Conservation (phyloP, 2,113 vertebrate genomes). For the Electrona antarctica region DNA sequence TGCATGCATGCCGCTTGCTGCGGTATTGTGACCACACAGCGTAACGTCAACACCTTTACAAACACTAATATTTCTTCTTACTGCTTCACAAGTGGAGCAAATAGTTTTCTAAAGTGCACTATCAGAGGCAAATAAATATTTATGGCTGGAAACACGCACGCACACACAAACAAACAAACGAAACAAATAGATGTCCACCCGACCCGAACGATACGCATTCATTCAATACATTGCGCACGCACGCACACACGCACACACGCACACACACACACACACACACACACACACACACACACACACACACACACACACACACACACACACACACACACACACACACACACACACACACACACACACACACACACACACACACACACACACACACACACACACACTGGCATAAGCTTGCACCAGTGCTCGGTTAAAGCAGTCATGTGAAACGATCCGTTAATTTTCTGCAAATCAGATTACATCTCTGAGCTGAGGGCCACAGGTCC, state of each 20-base stretch:
- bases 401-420: constrained; percentile 74
- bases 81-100: not conserved
- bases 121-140: constrained; percentile 41
- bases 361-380: constrained; percentile 22
- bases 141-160: not conserved
- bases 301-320: constrained; percentile 46
- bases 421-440: constrained; percentile 81
- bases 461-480: constrained; percentile 81
- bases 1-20: constrained; percentile 19
- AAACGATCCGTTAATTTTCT: constrained; percentile 73
- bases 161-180: not conserved
- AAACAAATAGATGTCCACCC: not conserved
- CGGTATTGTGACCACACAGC: constrained; percentile 31
- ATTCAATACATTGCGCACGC: not conserved
- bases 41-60: constrained; percentile 55
- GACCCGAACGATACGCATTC: too few relatives aligned
- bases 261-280: constrained; percentile 15
- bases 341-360: constrained; percentile 15
- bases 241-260: constrained; percentile 19
- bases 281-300: constrained; percentile 16
- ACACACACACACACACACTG: constrained; percentile 55
- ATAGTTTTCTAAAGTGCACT: constrained; percentile 18
- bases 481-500: constrained; percentile 64
- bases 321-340: constrained; percentile 20
- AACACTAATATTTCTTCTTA: constrained; percentile 28